Evolutionary conservation across 2,113 vertebrate species (phyloP).

Genomic region (Phyllostomus discolor): DNA sequence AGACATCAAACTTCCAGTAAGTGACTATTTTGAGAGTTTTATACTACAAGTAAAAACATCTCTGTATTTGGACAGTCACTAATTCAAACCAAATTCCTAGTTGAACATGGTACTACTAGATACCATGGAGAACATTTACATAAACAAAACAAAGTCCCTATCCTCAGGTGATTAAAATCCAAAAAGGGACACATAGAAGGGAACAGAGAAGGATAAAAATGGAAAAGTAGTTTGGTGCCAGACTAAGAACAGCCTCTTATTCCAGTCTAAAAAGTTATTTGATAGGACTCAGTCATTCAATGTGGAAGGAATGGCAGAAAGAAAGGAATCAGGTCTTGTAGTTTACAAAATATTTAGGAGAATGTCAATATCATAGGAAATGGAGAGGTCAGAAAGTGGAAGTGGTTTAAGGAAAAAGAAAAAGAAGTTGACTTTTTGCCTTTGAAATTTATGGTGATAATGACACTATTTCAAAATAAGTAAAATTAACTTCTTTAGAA

Average conservation of each 20-base stretch:
- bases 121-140: not conserved
- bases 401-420: not conserved
- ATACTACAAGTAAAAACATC: not conserved
- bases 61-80: not conserved
- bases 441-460: not conserved
- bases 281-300: not conserved
- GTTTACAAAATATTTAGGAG: conserved; percentile 22
- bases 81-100: conserved; percentile 40
- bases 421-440: not conserved
- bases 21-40: conserved; percentile 29
- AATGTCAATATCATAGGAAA: conserved; percentile 25
- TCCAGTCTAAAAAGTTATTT: not conserved
- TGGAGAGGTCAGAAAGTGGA: not conserved
- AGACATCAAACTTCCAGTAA: not conserved
- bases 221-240: not conserved
- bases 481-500: conserved; percentile 4
- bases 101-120: not conserved
- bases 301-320: not conserved
- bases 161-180: conserved; percentile 32
- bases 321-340: not conserved
- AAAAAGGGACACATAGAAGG: not conserved
- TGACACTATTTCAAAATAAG: not conserved
- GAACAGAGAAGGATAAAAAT: not conserved
- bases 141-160: conserved; percentile 11
- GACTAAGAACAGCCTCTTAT: not conserved